Evolutionary conservation across 1,140 invertebrate species (phyloP), one percentile per base, ranked within the genome.

Genomic region (Drosophila kikkawai): DNA sequence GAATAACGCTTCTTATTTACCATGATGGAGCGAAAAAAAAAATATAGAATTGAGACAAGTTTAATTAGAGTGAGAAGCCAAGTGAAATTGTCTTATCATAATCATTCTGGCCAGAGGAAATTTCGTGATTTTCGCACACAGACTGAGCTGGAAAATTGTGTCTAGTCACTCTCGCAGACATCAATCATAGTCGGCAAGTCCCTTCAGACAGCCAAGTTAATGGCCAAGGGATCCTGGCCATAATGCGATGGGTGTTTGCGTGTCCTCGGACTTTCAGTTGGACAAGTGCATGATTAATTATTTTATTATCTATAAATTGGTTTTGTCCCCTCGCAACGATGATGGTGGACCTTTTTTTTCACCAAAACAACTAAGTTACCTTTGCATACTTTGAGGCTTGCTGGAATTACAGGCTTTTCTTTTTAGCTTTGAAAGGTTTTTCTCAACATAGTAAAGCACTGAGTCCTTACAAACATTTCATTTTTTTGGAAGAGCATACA

Each of bases 221-320:
- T 88, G 85, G 85, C 66, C 81, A 66, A 59, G 84, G 75, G 75
- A 71, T 73, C 70, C 74, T 67, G 74, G 60, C 56, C 48, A 55
- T 88, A 88, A 88, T 88, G 85, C 53, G 69, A 32, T 88, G 85
- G 85, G 85, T 81, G 85, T 88, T 88, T 88, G 74, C 81, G 84
- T 84, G 84, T 87, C 79, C 82, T 78, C 19, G 60, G 67, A 77
- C 63, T 68, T 55, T 65, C 78, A 37, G 77, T 79, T 59, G 44
- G 77, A 88, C 84, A 87, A 87, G 84, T 87, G 84, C 84, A 87
- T 88, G 84, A 87, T 87, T 87, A 87, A 87, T 87, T 87, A 87
- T 87, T 88, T 88, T 84, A 87, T 87, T 87, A 87, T 87, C 84
- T 87, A 71, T 88, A 88, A 87, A 87, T 87, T 87, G 84, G 84